Percentiles rank a stretch among this genome's conserved stretches.
phyloP scores from a whole-genome alignment of 2,113 vertebrate species.

The Falco punctatus region DNA sequence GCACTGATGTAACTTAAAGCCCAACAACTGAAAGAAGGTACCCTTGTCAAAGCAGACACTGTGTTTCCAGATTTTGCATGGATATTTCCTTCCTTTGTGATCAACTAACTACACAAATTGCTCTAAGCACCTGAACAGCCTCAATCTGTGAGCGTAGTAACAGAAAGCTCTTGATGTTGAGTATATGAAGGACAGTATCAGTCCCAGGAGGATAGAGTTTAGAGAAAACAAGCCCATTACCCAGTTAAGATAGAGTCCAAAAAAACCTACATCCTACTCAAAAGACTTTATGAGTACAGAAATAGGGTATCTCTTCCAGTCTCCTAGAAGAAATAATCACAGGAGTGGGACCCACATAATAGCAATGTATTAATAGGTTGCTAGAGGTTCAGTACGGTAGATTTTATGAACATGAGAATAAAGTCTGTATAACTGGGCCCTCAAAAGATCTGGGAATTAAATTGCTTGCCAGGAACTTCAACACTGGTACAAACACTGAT shows the following conservation, averaged over 20 bases:
- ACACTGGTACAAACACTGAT: not conserved
- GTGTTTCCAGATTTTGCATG: not conserved
- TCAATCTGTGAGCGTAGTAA: not conserved
- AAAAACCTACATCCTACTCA: not conserved
- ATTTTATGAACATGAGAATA: not conserved
- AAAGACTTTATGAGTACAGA: not conserved
- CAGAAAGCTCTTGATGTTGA: not conserved
- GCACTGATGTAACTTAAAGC: not conserved
- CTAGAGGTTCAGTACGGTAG: not conserved
- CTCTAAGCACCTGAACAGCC: not conserved
- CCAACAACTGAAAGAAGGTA: not conserved
- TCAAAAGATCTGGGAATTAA: not conserved
- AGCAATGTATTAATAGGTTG: not conserved
- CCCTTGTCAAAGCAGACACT: not conserved
- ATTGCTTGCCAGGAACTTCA: not conserved
- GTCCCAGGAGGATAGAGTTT: not conserved
- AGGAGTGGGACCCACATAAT: not conserved
- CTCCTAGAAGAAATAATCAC: not conserved
- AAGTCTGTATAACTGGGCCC: not conserved
- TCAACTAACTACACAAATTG: not conserved
- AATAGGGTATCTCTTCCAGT: not conserved
- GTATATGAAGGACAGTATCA: not conserved
- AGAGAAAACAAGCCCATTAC: not conserved
- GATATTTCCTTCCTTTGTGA: not conserved
- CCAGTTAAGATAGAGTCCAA: not conserved